Evolutionary conservation across 2,888 invertebrate genomes (phyloP), one percentile per base, ranked within the genome.

Genomic region (Trachelus tabidus): DNA sequence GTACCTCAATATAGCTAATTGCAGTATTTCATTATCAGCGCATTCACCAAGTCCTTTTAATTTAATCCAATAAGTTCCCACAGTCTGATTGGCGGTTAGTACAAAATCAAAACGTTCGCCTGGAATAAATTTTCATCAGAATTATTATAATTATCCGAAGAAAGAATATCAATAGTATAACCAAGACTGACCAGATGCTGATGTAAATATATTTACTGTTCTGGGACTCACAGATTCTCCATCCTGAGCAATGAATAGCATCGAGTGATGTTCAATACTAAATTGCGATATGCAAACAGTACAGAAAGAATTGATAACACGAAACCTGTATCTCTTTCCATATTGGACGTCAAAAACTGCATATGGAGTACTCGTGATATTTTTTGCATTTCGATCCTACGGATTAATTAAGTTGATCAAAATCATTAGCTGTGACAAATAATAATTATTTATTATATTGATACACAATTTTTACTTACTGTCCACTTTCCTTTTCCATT

Each of bases 41-140:
- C 93, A 93, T 79, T 92, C 92, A 71, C 92, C 92, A 11, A 93
- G 86, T 30, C 93, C 93, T 73, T 92, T 89, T 31, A 92, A 91
- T 80, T 93, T 92, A 77, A 94, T 92, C 93, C 93, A 93, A 85
- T 93, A 93, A 12, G 92, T 91, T 15, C 87, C 92, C 6, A 89
- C 83, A 0, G 85, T 83, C 81, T 92, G 92, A 79, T 92, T 90
- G 1, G 93, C 92, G 40, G 88, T 87, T 6, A 95, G 85, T 1
- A 95, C 92, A 11, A 95, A 93, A 83, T 95, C 95, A 90, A 94
- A 93, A 33, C 95, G 92, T 86, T 95, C 95, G 0, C 95, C 95
- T 92, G 92, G 78, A 91, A 91, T 74, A 40, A 30, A 34, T 23
- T 68, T 34, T n/a, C 12, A 56, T 34, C 0, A 15, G 1, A 74